Base-by-base conservation (phyloP, 2,888 invertebrate species). In the Cerastis leucographa region DNA sequence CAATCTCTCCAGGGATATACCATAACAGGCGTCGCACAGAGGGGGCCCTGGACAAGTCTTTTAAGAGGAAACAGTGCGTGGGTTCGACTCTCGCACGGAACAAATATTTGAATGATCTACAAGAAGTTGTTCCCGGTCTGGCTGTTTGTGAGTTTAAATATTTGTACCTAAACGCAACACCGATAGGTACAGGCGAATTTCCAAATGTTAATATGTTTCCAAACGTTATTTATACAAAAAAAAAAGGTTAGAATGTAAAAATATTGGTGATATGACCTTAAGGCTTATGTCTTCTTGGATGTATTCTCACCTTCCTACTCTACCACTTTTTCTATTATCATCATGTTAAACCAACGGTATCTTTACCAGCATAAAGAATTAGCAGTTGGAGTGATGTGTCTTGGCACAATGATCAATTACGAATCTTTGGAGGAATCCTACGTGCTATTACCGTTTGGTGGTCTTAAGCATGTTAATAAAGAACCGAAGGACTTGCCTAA, bases 391-490 rank as follows among this genome's bases (percentile, higher is more conserved):
- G 96, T 97, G 9, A 96, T 98, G 94, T 97, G 97, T 76, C 92
- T 98, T 0, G 98, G 97, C 87, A 96, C 96, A 5, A 94, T 93
- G 59, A 96, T 98, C 14, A 97, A 98, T 89, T 97, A 97, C 83
- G 97, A 97, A 44, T 89, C 96, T 0, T 91, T 98, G 59, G 97
- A 97, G 86, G 97, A 97, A 71, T 96, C 96, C 76, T 98, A 97
- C 87, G 97, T 98, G 80, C 90, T 98, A 46, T 94, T 94, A 0
- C 97, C 97, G 0, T 97, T 97, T 90, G 95, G 96, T 51, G 97
- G 97, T 0, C 92, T 98, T 4, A 90, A 93, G 46, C 93, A 93
- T 56, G 67, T 94, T 5, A 84, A 40, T 0, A 40, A 25, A 9
- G 5, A 9, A 5, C 72, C 70, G 11, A 14, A 54, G 3, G 1